Conservation (phyloP, 2,797 vertebrate species). For the Siniperca obscura region DNA sequence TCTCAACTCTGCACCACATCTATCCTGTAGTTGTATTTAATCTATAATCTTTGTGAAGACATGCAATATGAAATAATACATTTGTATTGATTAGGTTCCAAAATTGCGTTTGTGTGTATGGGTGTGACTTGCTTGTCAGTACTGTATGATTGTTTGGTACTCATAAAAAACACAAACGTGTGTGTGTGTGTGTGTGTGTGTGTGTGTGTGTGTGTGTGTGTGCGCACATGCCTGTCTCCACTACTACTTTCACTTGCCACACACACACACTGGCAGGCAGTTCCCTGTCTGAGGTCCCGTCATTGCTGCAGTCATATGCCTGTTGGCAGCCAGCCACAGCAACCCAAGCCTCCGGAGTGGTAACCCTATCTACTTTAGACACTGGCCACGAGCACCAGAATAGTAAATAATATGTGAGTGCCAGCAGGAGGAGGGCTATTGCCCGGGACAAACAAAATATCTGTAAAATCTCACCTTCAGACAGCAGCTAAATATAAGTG, state of each 20-base stretch:
- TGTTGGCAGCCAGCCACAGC: slow-evolving; percentile 86
- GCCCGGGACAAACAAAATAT: slow-evolving; percentile 84
- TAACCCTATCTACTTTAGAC: slow-evolving; percentile 88
- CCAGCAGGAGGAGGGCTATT: slow-evolving; percentile 79
- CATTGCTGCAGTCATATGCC: slow-evolving; percentile 90
- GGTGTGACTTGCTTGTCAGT: slow-evolving; percentile 5
- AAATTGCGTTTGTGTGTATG: not conserved
- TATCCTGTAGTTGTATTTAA: not conserved
- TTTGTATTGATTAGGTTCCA: slow-evolving; percentile 18
- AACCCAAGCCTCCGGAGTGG: slow-evolving; percentile 85
- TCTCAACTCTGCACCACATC: not conserved
- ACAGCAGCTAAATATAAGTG: slow-evolving; percentile 65
- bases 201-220: too few species aligned
- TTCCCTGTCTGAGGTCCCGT: slow-evolving; percentile 75
- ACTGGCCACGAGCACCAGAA: slow-evolving; percentile 90
- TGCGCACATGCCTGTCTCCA: slow-evolving; percentile 30
- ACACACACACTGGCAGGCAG: slow-evolving; percentile 29
- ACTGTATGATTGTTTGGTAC: slow-evolving; percentile 14
- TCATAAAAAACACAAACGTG: slow-evolving; percentile 35
- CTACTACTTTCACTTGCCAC: slow-evolving; percentile 49
- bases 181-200: not conserved
- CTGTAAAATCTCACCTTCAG: slow-evolving; percentile 82
- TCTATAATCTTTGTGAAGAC: slow-evolving; percentile 30
- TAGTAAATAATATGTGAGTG: slow-evolving; percentile 90
- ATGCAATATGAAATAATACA: slow-evolving; percentile 31